phyloP scores from a whole-genome alignment of 2,888 invertebrate species.

The Blastobasis lacticolella region DNA sequence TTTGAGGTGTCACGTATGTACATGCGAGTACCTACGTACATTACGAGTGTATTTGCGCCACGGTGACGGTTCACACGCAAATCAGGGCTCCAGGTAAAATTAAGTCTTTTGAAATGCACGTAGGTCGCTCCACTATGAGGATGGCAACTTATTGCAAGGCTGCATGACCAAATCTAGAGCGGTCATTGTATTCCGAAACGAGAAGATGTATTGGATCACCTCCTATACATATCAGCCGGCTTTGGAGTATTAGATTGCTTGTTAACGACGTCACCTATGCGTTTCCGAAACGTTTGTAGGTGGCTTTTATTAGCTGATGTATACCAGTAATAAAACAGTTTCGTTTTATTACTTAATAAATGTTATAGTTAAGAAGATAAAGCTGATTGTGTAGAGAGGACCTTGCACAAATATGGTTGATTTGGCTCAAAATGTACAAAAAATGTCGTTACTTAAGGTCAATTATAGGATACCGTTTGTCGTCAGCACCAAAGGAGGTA shows the following conservation, averaged over 20 bases:
- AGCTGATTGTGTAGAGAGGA: too few relatives aligned
- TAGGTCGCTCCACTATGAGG: not conserved
- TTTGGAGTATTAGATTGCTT: too few relatives aligned
- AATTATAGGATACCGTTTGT: not conserved
- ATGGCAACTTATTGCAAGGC: not conserved
- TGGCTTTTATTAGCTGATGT: too few relatives aligned
- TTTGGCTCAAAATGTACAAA: too few relatives aligned
- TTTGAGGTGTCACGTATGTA: conserved; percentile 2
- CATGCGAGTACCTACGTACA: not conserved
- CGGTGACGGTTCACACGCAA: conserved; percentile 12
- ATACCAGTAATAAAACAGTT: too few relatives aligned
- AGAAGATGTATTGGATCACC: not conserved
- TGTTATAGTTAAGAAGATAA: too few relatives aligned
- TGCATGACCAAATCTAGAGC: not conserved
- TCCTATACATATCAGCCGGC: too few relatives aligned
- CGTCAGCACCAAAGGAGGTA: not conserved
- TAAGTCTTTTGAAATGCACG: conserved; percentile 9
- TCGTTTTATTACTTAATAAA: too few relatives aligned
- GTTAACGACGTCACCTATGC: too few relatives aligned
- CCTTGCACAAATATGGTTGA: too few relatives aligned
- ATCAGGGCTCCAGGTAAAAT: conserved; percentile 10
- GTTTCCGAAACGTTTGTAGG: too few relatives aligned
- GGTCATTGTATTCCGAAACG: not conserved
- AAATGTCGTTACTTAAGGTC: too few relatives aligned
- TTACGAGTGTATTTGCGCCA: conserved; percentile 7